Base-by-base conservation (phyloP, 2,888 invertebrate genomes). In the Catocala nupta region DNA sequence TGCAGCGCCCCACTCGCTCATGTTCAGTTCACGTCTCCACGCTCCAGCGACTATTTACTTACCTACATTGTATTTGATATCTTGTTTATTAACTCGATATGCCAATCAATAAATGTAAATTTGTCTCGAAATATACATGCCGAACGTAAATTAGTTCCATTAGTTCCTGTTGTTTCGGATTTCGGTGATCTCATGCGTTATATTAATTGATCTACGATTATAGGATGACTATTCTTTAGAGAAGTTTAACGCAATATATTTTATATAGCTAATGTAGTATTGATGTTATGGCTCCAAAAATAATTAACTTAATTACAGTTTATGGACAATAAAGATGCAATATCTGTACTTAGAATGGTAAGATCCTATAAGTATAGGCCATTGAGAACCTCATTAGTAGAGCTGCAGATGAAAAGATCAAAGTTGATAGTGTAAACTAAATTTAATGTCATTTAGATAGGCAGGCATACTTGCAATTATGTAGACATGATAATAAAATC, bases 31-130 rank as follows among this genome's bases (percentile, higher is more conserved):
- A 62, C n/a, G 59, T 39, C 67, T 69, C 73, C 65, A 76, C 75
- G 75, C 76, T 76, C 65, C 76, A 73, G 59, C 61, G 76, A 61
- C 70, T 70, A 59, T 66, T 66, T 65, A 77, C 75, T 68, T 63
- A 57, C 47, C 42, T 65, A 68, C 59, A 64, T 25, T 25, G 25
- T 71, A 66, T 49, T 47, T 42, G 65, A 60, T 34, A 42, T 67
- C 49, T 77, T 71, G 60, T 61, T 77, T 77, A 63, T 67, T 59
- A 48, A 66, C 47, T 59, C 11, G 13, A 36, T 63, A 55, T 63
- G 52, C 36, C 57, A 70, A 60, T 61, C 56, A 62, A 56, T 44
- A 53, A 57, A 67, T 64, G 58, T 52, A 51, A 69, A 73, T 70
- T 65, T 67, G 57, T 58, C 66, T 49, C 42, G 52, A 49, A 59